A percentile compares a stretch with the other conserved stretches of the same genome.
These are phyloP conservation scores for Zaprionus ornatus DNA, from an alignment of 1,140 invertebrate species.

Conservation along the genomic window DNA sequence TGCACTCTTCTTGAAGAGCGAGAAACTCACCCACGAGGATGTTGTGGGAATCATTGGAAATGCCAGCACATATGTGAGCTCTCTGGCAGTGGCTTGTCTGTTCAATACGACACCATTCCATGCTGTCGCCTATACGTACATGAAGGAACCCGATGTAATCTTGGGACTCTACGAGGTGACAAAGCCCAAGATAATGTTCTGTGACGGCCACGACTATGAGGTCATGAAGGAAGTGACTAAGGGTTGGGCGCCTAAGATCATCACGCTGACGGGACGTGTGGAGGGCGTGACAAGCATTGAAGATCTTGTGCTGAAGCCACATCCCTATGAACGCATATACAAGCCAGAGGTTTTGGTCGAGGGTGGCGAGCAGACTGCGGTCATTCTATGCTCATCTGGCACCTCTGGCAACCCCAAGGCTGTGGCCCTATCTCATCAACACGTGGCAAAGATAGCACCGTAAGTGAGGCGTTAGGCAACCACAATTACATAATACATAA, in stretches of 20 bases:
- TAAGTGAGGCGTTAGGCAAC: not conserved
- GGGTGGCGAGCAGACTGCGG: conserved; percentile 53
- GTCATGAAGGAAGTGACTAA: conserved; percentile 53
- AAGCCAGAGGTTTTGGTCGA: conserved; percentile 29
- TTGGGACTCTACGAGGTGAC: conserved; percentile 50
- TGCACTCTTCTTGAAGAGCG: conserved; percentile 57
- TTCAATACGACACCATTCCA: conserved; percentile 65
- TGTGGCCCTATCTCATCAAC: conserved; percentile 86
- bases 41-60: conserved; percentile 60
- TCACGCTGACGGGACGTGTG: conserved; percentile 58
- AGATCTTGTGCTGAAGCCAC: conserved; percentile 50
- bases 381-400: conserved; percentile 87
- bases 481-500: not conserved
- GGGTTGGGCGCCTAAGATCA: conserved; percentile 54
- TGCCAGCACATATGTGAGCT: conserved; percentile 56
- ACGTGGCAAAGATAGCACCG: conserved; percentile 31
- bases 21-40: conserved; percentile 60
- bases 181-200: conserved; percentile 74
- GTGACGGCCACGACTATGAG: conserved; percentile 60
- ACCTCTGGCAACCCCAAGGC: conserved; percentile 92
- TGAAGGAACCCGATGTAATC: conserved; percentile 54
- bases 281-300: conserved; percentile 60
- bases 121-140: conserved; percentile 60
- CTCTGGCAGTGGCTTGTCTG: conserved; percentile 57
- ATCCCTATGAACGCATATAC: conserved; percentile 50